Base-by-base conservation (phyloP, 2,113 vertebrate species). In the Verasper variegatus region DNA sequence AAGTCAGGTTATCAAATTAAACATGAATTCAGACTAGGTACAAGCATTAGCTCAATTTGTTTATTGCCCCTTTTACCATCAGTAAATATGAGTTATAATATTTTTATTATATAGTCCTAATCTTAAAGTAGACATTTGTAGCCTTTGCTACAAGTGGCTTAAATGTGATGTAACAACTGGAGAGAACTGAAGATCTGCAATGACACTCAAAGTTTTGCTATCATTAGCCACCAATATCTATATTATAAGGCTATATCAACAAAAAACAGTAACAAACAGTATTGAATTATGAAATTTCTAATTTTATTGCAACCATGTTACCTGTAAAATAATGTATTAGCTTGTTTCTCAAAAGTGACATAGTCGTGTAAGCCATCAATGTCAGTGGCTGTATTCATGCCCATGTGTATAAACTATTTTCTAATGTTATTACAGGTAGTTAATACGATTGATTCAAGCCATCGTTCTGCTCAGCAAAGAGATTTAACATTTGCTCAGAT, bases 401-500 rank as follows among this genome's bases (percentile, higher is more conserved):
- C 31, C 31, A 31, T 1, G 31, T 86, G 68, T 80, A 81, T 81
- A 68, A 49, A 84, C 61, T 60, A 76, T 18, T n/a, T 12, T 3
- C n/a, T 20, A 3, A 6, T 54, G 6, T 79, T 76, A 74, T 67
- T 63, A 45, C 17, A 11, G 35, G 20, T 52, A 23, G 79, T 89
- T 91, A 89, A 81, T 76, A 8, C 7, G 11, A 18, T 75, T 68
- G 40, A 71, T 64, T 63, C 10, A 78, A 80, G 67, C 64, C 3
- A 18, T 77, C 45, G 20, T 66, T 42, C 60, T 68, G 15, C 78
- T 75, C 64, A 80, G 87, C 88, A 92, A 89, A 90, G 88, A 88
- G 85, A n/a, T 86, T 87, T 89, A 42, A 75, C 2, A 69, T 45
- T 62, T 45, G 3, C 14, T 68, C 21, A 18, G 31, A 51, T 21